Percentiles rank a stretch among this genome's conserved stretches.
Conservation (phyloP, 2,797 vertebrate species). For the Chiroxiphia lanceolata region DNA sequence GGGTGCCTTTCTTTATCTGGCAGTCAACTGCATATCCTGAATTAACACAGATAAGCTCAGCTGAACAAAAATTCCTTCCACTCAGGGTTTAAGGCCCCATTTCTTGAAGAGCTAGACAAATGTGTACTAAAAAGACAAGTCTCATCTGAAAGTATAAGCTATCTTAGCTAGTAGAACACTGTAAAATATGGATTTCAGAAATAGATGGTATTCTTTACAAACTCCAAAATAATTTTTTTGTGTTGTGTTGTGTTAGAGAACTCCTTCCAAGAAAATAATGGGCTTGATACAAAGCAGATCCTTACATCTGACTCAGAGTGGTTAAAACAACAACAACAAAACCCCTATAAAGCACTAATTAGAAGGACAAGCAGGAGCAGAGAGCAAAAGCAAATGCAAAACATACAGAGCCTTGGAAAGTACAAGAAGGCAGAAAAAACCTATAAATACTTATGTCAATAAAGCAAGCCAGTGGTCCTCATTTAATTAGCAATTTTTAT, state of each 20-base stretch:
- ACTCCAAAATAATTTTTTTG: not conserved
- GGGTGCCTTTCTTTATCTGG: not conserved
- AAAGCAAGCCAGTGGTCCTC: slow-evolving; percentile 22
- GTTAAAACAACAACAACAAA: not conserved
- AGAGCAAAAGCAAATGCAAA: slow-evolving; percentile 12
- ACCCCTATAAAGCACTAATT: not conserved
- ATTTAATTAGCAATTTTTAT: slow-evolving; percentile 58
- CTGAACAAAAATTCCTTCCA: not conserved
- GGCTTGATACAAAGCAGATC: not conserved
- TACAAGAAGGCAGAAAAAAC: slow-evolving; percentile 15
- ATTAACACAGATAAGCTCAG: not conserved
- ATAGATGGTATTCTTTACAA: not conserved
- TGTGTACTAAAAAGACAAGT: not conserved
- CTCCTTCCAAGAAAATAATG: not conserved
- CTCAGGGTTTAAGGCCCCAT: not conserved
- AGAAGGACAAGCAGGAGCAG: not conserved
- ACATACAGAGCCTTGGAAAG: not conserved
- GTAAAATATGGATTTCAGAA: not conserved
- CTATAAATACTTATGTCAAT: slow-evolving; percentile 53
- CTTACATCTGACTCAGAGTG: not conserved
- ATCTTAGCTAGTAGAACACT: not conserved
- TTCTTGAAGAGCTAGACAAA: not conserved
- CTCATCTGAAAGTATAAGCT: not conserved
- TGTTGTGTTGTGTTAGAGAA: not conserved
- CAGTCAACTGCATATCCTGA: not conserved